A percentile compares a stretch with the other conserved stretches of the same genome.
Conservation (phyloP, 2,888 invertebrate species). For the Drosophila monieri region DNA sequence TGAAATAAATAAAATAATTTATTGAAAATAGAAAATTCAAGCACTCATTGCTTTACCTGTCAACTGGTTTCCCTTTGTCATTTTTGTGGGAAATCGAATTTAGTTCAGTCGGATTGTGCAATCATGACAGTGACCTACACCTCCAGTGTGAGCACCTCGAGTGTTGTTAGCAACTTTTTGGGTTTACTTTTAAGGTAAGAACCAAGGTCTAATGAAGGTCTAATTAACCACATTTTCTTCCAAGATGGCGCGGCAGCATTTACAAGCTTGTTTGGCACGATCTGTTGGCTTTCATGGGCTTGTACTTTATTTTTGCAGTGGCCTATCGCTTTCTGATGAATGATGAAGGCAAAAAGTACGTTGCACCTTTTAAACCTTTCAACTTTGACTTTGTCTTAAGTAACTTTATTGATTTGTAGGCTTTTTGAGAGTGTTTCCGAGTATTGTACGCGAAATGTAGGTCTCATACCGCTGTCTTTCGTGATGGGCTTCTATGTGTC, state of each 20-base stretch:
- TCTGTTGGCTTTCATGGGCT: conserved; percentile 89
- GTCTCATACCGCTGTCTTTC: conserved; percentile 94
- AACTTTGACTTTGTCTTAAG: neutral
- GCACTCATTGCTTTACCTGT: neutral
- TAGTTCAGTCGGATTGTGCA: neutral
- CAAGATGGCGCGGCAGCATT: conserved; percentile 96
- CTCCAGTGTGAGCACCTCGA: conserved; percentile 56
- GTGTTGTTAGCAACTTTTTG: conserved; percentile 59
- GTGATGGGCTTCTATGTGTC: conserved; percentile 97
- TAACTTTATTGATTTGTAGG: conserved; percentile 84
- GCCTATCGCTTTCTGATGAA: conserved; percentile 55
- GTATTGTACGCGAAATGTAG: conserved; percentile 92
- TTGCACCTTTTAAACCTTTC: neutral
- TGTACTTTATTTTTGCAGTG: conserved; percentile 86
- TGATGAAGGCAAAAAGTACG: conserved; percentile 51
- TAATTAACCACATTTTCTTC: conserved; percentile 70
- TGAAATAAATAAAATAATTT: neutral
- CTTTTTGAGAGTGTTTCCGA: conserved; percentile 90
- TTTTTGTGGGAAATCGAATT: neutral
- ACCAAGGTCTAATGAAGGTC: neutral
- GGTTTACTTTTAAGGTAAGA: conserved; percentile 57
- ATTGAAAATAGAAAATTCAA: neutral
- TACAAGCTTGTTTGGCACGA: conserved; percentile 97
- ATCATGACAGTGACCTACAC: conserved; percentile 73
- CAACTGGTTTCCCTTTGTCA: conserved; percentile 1